Evolutionary conservation across 2,797 vertebrate genomes (phyloP).

Genomic region (Characodon lateralis): DNA sequence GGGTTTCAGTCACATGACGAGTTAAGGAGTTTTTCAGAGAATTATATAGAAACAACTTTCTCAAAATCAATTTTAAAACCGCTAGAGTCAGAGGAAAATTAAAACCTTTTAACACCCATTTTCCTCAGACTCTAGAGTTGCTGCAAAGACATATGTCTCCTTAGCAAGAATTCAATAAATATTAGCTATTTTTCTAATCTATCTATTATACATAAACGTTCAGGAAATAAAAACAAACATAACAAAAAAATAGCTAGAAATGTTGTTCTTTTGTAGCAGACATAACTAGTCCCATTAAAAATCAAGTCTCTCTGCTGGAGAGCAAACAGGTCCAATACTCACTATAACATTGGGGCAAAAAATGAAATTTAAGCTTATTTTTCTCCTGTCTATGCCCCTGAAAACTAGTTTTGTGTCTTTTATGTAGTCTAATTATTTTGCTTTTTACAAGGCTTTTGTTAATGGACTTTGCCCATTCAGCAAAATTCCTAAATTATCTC

Average conservation of each 20-base stretch:
- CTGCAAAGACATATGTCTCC: too few relatives aligned
- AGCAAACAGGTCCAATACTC: neutral
- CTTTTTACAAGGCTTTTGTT: neutral
- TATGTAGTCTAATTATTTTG: neutral
- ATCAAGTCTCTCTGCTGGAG: neutral
- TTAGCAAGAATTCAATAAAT: too few relatives aligned
- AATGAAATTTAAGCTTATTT: neutral
- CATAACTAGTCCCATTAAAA: neutral
- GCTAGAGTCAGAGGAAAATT: neutral
- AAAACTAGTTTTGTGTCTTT: neutral
- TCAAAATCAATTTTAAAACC: neutral
- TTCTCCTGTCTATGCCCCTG: neutral
- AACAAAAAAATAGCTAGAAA: neutral
- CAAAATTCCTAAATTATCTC: neutral
- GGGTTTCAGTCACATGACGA: too few relatives aligned
- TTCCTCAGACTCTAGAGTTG: too few relatives aligned
- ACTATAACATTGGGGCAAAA: neutral
- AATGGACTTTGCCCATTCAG: slow-evolving; percentile 1
- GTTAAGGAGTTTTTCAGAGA: neutral
- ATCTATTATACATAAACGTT: neutral
- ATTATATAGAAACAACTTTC: neutral
- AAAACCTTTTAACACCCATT: neutral
- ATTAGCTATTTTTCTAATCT: neutral
- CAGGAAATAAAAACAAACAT: neutral
- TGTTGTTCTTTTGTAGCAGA: neutral